phyloP scores from a whole-genome alignment of 92 coral and sea anemone species.

The Chrysogorgia sp. region DNA sequence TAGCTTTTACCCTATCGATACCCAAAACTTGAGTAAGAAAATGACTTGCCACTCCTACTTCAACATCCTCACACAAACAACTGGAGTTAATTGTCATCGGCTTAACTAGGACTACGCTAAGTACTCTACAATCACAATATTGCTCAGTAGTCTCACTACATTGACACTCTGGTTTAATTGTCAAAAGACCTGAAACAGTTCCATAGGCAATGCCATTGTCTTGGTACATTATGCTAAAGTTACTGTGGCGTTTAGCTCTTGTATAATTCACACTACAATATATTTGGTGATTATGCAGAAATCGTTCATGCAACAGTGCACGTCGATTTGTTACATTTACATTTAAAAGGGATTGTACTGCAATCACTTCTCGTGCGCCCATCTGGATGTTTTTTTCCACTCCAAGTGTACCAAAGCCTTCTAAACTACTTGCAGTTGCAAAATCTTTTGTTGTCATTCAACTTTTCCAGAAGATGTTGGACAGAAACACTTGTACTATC shows the following conservation, averaged over 20 bases:
- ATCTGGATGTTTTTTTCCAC: background rate
- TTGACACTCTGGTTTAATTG: slow-evolving; percentile 5
- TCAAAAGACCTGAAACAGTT: slow-evolving; percentile 6
- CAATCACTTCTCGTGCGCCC: slow-evolving; percentile 6
- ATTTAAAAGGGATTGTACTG: background rate
- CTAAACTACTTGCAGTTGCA: background rate
- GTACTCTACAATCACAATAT: background rate
- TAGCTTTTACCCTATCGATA: too few relatives aligned
- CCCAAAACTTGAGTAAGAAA: too few relatives aligned
- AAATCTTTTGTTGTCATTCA: slow-evolving; percentile 3
- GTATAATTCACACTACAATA: too few relatives aligned
- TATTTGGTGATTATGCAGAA: slow-evolving; percentile 3
- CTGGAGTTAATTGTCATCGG: too few relatives aligned
- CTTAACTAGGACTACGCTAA: too few relatives aligned
- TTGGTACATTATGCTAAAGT: slow-evolving; percentile 1
- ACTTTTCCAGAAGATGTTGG: background rate
- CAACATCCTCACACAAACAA: too few relatives aligned
- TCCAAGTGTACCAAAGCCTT: background rate
- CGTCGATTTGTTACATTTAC: slow-evolving; percentile 7
- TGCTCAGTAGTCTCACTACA: background rate
- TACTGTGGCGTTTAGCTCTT: too few relatives aligned
- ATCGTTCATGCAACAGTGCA: slow-evolving; percentile 10
- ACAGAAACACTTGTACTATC: too few relatives aligned
- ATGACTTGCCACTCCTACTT: too few relatives aligned
- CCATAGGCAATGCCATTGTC: slow-evolving; percentile 6